phyloP scores from a whole-genome alignment of 2,888 invertebrate genomes.

The Coelopa pilipes region DNA sequence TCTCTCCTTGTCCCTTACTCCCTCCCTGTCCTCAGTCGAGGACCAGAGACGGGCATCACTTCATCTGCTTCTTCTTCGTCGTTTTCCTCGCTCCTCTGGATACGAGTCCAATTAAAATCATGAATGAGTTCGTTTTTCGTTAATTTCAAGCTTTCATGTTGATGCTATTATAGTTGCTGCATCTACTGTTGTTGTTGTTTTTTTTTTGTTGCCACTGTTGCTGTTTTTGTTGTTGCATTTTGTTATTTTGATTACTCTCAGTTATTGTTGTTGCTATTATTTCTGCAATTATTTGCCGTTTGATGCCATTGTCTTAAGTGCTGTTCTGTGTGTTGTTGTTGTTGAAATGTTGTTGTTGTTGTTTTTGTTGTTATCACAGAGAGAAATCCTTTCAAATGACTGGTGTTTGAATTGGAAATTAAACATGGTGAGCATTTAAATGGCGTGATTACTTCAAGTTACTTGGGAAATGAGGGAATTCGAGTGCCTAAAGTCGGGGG shows the following conservation, averaged over 20 bases:
- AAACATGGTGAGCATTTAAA: too few species aligned
- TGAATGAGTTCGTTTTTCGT: constrained; percentile 21
- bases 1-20: too few species aligned
- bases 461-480: too few species aligned
- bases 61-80: neutral
- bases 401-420: neutral
- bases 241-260: too few species aligned
- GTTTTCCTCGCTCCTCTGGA: constrained; percentile 13
- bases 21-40: too few species aligned
- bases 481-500: too few species aligned
- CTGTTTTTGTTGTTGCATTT: constrained; percentile 28
- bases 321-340: constrained; percentile 25
- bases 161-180: constrained; percentile 29
- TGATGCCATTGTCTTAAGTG: neutral
- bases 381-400: neutral
- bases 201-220: constrained; percentile 32
- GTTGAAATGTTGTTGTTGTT: constrained; percentile 43
- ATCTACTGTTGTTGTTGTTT: constrained; percentile 3
- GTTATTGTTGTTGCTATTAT: constrained; percentile 35
- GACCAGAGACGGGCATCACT: too few species aligned
- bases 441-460: too few species aligned
- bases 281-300: too few species aligned
- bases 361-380: constrained; percentile 36
- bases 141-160: constrained; percentile 8
- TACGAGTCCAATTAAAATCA: constrained; percentile 31